Base-by-base conservation (phyloP, 2,797 vertebrate species). In the Mycteria americana region DNA sequence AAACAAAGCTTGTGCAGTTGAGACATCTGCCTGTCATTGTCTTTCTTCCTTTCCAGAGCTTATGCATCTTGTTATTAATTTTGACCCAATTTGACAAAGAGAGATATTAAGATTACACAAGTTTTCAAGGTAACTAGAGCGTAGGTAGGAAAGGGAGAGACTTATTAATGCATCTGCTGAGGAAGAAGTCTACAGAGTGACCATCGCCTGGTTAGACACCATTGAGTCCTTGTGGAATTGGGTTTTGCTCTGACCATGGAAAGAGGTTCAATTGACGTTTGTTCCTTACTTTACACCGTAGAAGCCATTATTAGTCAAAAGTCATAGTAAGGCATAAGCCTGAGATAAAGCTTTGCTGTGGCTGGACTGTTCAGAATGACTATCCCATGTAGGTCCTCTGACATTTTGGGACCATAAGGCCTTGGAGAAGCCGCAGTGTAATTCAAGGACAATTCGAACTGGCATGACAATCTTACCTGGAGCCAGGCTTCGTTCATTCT, bases 401-500 rank as follows among this genome's bases (percentile, higher is more conserved):
- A 25, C 0, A 3, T 45, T 43, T 11, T 60, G 69, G 50, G 45
- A 82, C 25, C 9, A 1, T 51, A 54, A 63, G 23, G 45, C 21
- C 37, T 54, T 69, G 28, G 15, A 76, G 41, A 79, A 67, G n/a
- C 50, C 9, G 1, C 57, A 25, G 19, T 6, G 24, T 63, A 76
- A 14, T 48, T 85, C 21, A 50, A 59, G 13, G 10, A 10, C 18
- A 51, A 0, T 78, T 81, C 6, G 4, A 59, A 46, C 31, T 64
- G 54, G 4, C 18, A 7, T 5, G 16, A 33, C 33, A n/a, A 23
- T 60, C 7, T 87, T 23, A 53, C 24, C 45, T 82, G 57, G 24
- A 80, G 17, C 28, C 18, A 31, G 31, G 31, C 53, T 77, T 73
- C 0, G 0, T 83, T 69, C 1, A 0, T 76, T 70, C 23, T 62